Percentiles rank a stretch among this genome's conserved stretches.
Conservation (phyloP, 2,113 vertebrate species). For the Gymnobelideus leadbeateri region DNA sequence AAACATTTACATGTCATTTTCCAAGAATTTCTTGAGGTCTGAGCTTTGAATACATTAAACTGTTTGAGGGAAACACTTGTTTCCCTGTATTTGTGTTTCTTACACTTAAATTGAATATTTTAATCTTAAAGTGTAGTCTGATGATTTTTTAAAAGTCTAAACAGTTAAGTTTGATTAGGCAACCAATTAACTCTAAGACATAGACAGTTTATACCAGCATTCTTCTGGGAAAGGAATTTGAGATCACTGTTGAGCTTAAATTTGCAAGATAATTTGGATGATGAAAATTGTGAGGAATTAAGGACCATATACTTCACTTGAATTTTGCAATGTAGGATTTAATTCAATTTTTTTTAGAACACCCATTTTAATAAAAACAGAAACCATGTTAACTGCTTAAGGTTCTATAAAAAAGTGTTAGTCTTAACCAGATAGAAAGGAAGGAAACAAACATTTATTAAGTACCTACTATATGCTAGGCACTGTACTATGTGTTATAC, state of each 20-base stretch:
- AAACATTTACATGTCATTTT: neutral
- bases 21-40: neutral
- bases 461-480: no score
- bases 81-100: neutral
- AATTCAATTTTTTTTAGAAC: neutral
- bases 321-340: constrained; percentile 37
- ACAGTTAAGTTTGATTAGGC: neutral
- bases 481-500: neutral
- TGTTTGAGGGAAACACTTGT: neutral
- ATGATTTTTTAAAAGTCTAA: neutral
- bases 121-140: neutral
- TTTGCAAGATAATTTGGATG: neutral
- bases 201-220: no score
- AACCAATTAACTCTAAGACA: neutral
- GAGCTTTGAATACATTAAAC: neutral
- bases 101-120: neutral
- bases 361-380: no score
- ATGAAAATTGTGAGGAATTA: neutral
- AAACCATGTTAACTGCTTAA: constrained; percentile 40
- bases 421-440: constrained; percentile 31
- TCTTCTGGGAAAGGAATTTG: neutral
- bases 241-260: neutral
- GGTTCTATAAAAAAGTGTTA: constrained; percentile 41
- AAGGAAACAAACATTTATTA: no score
- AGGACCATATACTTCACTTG: neutral